Evolutionary conservation across 2,797 vertebrate species (phyloP), one percentile per base, ranked within the genome.

Genomic region (Lepus townsendii): DNA sequence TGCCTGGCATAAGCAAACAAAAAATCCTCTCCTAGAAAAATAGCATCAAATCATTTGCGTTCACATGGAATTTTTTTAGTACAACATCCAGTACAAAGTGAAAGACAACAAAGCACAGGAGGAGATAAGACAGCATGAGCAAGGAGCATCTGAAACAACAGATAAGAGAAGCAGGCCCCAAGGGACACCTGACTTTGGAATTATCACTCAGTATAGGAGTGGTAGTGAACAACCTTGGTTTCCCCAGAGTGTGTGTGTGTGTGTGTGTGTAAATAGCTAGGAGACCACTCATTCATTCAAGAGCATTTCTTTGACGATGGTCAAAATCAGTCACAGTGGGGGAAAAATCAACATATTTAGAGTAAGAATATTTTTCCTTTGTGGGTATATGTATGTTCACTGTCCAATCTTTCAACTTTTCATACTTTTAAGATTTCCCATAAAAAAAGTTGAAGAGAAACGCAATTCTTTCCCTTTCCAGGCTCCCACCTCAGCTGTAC

Each of bases 341-440:
- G 95, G 94, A 96, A 83, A 95, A 85, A 68, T 10, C 57, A n/a
- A 93, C 85, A 94, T 35, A 50, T 92, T 84, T 72, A 92, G 93
- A 96, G 87, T 52, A 17, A 26, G 71, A 94, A 94, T 32, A 32
- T 89, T 60, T 89, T n/a, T 84, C 54, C 54, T 32, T 75, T 3
- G 5, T 69, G 60, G n/a, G 24, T 73, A 68, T 65, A 66, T 71
- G 19, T 32, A 19, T 90, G 38, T 60, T 93, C 16, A 22, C 5
- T 78, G 12, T 52, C 78, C 5, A 93, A 66, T 92, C 27, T 93
- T 97, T 90, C 26, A 83, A 86, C 32, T 89, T 87, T 85, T 91
- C 79, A 22, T 85, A 86, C 35, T 66, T 92, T 63, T 79, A 76
- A 88, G 71, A 22, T 60, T 88, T 92, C 88, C 90, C 54, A 79